Percentiles rank a stretch among this genome's conserved stretches.
phyloP scores from a whole-genome alignment of 2,797 vertebrate genomes.

The Myiotriccus ornatus region DNA sequence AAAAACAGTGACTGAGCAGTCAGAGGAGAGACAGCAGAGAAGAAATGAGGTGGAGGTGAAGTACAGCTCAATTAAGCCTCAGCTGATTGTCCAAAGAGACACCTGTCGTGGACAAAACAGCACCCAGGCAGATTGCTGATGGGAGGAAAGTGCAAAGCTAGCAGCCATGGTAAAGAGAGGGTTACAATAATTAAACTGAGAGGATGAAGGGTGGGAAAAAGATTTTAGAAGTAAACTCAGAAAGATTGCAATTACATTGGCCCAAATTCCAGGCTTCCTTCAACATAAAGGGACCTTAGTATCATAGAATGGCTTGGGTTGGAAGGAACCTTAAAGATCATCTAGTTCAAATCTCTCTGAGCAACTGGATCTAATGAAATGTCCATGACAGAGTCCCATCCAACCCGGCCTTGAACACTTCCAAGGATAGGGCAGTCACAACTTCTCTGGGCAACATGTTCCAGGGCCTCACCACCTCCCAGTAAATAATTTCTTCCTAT shows the following conservation, averaged over 20 bases:
- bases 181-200: neutral
- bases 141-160: neutral
- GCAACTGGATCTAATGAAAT: too few species aligned
- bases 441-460: neutral
- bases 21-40: neutral
- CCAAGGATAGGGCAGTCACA: neutral
- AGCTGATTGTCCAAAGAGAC: neutral
- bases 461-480: neutral
- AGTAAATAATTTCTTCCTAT: neutral
- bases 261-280: neutral
- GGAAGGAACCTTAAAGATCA: neutral
- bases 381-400: neutral
- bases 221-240: neutral
- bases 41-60: neutral
- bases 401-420: neutral
- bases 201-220: neutral
- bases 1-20: neutral
- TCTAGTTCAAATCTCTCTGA: fast-evolving
- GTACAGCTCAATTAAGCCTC: neutral
- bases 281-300: neutral
- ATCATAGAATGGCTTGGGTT: neutral
- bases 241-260: neutral
- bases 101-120: neutral
- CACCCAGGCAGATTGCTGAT: neutral
- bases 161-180: neutral